Evolutionary conservation across 2,888 invertebrate genomes (phyloP).

Genomic region (Agapostemon virescens): DNA sequence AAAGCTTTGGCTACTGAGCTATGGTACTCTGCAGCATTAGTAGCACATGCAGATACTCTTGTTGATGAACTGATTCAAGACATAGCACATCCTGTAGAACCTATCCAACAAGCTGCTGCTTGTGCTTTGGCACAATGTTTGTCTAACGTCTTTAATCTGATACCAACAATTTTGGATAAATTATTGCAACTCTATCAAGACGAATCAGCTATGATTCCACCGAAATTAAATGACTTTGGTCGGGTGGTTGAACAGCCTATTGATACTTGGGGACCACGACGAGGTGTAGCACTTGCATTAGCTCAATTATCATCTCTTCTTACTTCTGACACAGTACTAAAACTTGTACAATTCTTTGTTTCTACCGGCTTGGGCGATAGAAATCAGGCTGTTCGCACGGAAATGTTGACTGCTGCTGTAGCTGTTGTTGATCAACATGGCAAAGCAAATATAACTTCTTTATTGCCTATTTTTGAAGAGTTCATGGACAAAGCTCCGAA

Average conservation of each 20-base stretch:
- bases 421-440: constrained; percentile 96
- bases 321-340: constrained; percentile 85
- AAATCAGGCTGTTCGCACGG: constrained; percentile 89
- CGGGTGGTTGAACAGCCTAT: constrained; percentile 91
- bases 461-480: constrained; percentile 95
- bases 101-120: constrained; percentile 92
- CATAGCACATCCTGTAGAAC: constrained; percentile 90
- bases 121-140: constrained; percentile 88
- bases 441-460: constrained; percentile 85
- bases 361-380: constrained; percentile 93
- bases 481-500: constrained; percentile 96
- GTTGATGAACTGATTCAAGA: constrained; percentile 85
- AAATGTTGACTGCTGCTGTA: constrained; percentile 97
- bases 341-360: constrained; percentile 91
- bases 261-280: constrained; percentile 94
- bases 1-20: constrained; percentile 84
- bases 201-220: constrained; percentile 90
- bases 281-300: constrained; percentile 93
- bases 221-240: constrained; percentile 94
- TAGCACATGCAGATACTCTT: constrained; percentile 81
- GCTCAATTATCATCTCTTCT: constrained; percentile 89
- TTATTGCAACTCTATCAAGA: constrained; percentile 89
- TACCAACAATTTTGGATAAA: constrained; percentile 83
- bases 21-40: constrained; percentile 84
- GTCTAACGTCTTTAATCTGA: constrained; percentile 81